These are phyloP conservation scores for Prosapia bicincta DNA, from an alignment of 2,888 invertebrate genomes.

Conservation along the genomic window DNA sequence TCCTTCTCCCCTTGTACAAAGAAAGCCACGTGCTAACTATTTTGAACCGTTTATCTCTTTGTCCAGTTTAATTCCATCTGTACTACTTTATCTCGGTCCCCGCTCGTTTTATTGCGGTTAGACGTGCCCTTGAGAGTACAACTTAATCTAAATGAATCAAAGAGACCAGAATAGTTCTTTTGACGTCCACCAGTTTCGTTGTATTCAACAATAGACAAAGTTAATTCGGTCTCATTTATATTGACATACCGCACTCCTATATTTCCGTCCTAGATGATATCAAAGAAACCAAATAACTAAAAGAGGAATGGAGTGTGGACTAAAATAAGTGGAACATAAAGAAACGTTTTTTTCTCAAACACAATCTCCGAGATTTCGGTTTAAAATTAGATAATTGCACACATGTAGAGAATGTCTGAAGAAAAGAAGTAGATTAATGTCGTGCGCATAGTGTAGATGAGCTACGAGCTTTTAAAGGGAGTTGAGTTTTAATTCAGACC, in stretches of 20 bases:
- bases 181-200: not conserved
- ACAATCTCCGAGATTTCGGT: not conserved
- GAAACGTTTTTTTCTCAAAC: not conserved
- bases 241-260: not conserved
- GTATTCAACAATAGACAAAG: not conserved
- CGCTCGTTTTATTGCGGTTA: not conserved
- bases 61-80: not conserved
- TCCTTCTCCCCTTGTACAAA: too few species aligned
- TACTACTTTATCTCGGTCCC: not conserved
- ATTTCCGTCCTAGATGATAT: not conserved
- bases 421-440: too few species aligned
- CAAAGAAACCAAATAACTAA: not conserved
- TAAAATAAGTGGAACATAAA: not conserved
- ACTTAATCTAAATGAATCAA: constrained; percentile 2
- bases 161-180: not conserved
- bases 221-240: not conserved
- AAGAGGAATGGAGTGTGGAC: not conserved
- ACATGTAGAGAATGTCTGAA: too few species aligned
- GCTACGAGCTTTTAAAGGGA: too few species aligned
- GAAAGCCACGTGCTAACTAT: too few species aligned
- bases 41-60: too few species aligned
- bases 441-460: too few species aligned
- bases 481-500: too few species aligned
- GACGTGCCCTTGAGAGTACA: not conserved
- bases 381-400: too few species aligned